phyloP scores from a whole-genome alignment of 2,888 invertebrate species.

The Andrena bicolor region DNA sequence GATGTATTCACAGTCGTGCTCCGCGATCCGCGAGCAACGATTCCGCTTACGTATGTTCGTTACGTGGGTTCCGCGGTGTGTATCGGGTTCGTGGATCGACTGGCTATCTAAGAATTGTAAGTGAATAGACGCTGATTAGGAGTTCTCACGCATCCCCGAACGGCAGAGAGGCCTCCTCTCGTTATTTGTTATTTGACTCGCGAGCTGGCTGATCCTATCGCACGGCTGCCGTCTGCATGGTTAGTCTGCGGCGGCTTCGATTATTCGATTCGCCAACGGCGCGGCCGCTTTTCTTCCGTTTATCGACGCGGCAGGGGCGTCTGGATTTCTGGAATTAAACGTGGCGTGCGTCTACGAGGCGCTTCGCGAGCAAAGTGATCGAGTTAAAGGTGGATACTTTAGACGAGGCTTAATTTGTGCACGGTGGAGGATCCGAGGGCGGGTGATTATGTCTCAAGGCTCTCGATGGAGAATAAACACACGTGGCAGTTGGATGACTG shows the following conservation, averaged over 20 bases:
- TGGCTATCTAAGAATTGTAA: conserved; percentile 31
- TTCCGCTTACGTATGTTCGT: conserved; percentile 36
- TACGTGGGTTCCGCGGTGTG: conserved; percentile 23
- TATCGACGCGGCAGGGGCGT: too few relatives aligned
- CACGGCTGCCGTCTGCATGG: conserved; percentile 36
- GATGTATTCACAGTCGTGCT: conserved; percentile 28
- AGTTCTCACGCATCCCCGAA: conserved; percentile 52
- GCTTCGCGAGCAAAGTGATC: too few relatives aligned
- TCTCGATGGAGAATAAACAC: too few relatives aligned
- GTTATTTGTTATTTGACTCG: conserved; percentile 50
- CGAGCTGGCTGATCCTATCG: conserved; percentile 42
- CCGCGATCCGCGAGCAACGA: conserved; percentile 18
- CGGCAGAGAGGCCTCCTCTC: conserved; percentile 13
- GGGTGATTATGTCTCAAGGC: too few relatives aligned
- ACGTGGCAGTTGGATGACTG: neutral
- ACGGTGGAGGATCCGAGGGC: too few relatives aligned
- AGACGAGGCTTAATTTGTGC: too few relatives aligned
- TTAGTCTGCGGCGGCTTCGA: conserved; percentile 17
- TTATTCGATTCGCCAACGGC: neutral
- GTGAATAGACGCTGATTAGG: conserved; percentile 53
- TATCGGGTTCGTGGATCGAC: conserved; percentile 58
- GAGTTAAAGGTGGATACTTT: too few relatives aligned
- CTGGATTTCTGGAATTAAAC: too few relatives aligned
- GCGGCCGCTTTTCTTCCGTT: too few relatives aligned
- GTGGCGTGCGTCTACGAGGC: too few relatives aligned